Conservation (phyloP, 2,797 vertebrate genomes). For the Enteromius radiatus region DNA sequence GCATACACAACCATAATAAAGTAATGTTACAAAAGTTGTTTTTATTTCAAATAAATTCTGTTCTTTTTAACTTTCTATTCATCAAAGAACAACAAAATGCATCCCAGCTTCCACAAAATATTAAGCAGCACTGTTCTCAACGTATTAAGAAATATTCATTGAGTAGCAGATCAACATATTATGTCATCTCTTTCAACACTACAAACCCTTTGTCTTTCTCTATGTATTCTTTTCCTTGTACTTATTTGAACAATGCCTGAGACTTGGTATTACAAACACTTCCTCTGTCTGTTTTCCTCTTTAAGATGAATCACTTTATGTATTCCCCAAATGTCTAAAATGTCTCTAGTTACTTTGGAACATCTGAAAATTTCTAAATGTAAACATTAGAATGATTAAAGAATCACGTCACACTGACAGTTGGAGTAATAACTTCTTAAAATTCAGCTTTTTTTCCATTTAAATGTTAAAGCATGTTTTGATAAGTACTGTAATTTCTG, state of each 20-base stretch:
- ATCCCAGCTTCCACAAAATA: background rate
- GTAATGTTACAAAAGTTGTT: background rate
- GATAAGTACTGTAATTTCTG: background rate
- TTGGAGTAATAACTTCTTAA: background rate
- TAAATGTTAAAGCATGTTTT: background rate
- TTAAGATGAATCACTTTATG: too few relatives aligned
- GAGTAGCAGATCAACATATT: background rate
- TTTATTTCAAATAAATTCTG: background rate
- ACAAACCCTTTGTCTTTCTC: too few relatives aligned
- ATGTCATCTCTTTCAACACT: too few relatives aligned
- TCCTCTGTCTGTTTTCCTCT: too few relatives aligned
- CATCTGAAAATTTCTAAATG: too few relatives aligned
- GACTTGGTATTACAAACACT: too few relatives aligned
- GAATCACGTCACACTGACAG: background rate
- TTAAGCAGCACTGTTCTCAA: background rate
- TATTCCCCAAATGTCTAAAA: too few relatives aligned
- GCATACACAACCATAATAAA: background rate
- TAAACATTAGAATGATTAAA: background rate
- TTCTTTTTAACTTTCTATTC: background rate
- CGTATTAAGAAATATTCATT: background rate
- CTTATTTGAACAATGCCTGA: too few relatives aligned
- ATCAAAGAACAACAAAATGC: background rate
- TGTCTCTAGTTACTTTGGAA: too few relatives aligned
- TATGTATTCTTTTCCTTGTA: too few relatives aligned
- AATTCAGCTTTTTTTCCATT: background rate